Evolutionary conservation across 2,797 vertebrate genomes (phyloP).

Genomic region (Naso thynnoides): DNA sequence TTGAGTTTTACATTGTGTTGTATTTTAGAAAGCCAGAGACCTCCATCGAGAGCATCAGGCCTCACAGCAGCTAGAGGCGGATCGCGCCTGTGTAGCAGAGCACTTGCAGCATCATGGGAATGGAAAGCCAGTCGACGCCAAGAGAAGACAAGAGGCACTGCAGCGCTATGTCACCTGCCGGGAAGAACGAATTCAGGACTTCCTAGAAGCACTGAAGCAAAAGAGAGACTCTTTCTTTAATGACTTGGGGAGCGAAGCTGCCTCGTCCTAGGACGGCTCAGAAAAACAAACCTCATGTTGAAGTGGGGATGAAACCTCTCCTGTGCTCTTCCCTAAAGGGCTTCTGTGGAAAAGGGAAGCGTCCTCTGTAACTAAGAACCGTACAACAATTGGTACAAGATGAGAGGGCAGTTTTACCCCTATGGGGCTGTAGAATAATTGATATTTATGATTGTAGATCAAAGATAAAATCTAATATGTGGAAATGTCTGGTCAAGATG

Average conservation of each 20-base stretch:
- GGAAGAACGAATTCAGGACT: constrained; percentile 91
- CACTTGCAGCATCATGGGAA: constrained; percentile 87
- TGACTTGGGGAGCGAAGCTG: constrained; percentile 70
- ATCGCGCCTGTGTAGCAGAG: constrained; percentile 87
- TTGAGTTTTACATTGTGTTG: neutral
- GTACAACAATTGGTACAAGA: constrained; percentile 62
- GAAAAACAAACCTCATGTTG: constrained; percentile 40
- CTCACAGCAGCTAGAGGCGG: constrained; percentile 89
- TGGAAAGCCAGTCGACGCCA: constrained; percentile 81
- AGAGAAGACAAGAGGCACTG: constrained; percentile 85
- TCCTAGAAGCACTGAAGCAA: constrained; percentile 90
- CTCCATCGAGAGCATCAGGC: constrained; percentile 88
- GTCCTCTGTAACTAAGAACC: constrained; percentile 11
- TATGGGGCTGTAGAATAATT: constrained; percentile 83
- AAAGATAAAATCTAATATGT: constrained; percentile 58
- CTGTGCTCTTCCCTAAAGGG: constrained; percentile 54
- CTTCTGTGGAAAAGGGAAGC: constrained; percentile 59
- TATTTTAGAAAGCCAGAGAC: constrained; percentile 91
- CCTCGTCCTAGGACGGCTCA: constrained; percentile 55
- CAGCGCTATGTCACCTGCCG: constrained; percentile 84
- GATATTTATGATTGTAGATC: constrained; percentile 82
- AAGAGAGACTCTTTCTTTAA: constrained; percentile 88
- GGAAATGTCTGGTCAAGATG: constrained; percentile 76
- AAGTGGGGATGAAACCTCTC: constrained; percentile 47
- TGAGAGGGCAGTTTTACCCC: constrained; percentile 79